These are phyloP conservation scores for Nymphalis polychloros DNA, from an alignment of 2,888 invertebrate genomes.

Conservation along the genomic window DNA sequence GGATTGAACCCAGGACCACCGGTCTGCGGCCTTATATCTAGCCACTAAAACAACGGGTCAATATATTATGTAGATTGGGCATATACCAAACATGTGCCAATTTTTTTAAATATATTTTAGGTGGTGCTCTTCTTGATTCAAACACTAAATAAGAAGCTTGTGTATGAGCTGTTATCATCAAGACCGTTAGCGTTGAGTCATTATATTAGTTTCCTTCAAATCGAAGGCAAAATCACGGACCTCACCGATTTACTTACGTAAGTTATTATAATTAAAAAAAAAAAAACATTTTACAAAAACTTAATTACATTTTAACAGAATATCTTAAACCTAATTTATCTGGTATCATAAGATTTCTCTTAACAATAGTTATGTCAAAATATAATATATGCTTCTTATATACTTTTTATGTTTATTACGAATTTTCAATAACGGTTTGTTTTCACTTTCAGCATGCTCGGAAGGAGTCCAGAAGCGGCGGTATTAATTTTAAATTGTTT, in stretches of 20 bases:
- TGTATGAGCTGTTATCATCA: constrained; percentile 86
- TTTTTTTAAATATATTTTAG: constrained; percentile 57
- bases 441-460: constrained; percentile 82
- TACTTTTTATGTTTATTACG: neutral
- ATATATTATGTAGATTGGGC: too few species aligned
- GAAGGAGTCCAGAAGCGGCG: constrained; percentile 84
- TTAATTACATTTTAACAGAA: neutral
- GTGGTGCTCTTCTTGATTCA: constrained; percentile 88
- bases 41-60: too few species aligned
- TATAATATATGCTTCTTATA: too few species aligned
- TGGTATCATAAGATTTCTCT: too few species aligned
- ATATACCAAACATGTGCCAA: too few species aligned
- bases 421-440: constrained; percentile 9
- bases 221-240: constrained; percentile 84
- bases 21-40: too few species aligned
- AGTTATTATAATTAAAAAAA: constrained; percentile 48
- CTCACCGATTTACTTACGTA: constrained; percentile 88
- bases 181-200: constrained; percentile 87
- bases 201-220: constrained; percentile 88
- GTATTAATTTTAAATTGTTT: constrained; percentile 58
- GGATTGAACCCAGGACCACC: too few species aligned
- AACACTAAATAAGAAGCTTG: constrained; percentile 86
- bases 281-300: too few species aligned
- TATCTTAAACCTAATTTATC: neutral
- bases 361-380: too few species aligned